phyloP scores from a whole-genome alignment of 2,888 invertebrate species.

The Micropterix aruncella region DNA sequence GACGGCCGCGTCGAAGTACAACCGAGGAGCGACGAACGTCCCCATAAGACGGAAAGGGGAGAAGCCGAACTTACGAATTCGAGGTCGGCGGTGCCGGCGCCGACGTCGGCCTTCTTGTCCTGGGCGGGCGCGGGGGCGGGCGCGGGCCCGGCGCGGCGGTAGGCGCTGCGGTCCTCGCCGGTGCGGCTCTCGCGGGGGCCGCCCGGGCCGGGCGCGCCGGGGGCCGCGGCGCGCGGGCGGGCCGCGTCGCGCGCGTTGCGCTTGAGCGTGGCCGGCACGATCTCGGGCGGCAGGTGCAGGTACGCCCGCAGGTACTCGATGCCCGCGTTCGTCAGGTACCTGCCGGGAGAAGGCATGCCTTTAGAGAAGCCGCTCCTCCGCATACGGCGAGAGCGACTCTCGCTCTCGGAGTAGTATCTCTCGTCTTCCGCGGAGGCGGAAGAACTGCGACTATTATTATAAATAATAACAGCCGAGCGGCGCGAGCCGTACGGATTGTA shows the following conservation, averaged over 20 bases:
- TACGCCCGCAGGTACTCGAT: constrained; percentile 92
- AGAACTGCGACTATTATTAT: no score
- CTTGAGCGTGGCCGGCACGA: constrained; percentile 95
- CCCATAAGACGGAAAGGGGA: no score
- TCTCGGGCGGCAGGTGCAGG: constrained; percentile 95
- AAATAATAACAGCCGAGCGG: no score
- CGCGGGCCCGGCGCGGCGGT: constrained; percentile 62
- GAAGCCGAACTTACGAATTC: constrained; percentile 56
- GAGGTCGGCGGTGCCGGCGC: constrained; percentile 83
- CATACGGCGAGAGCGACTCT: background rate
- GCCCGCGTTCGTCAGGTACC: constrained; percentile 94
- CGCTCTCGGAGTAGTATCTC: background rate
- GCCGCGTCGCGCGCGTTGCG: constrained; percentile 79
- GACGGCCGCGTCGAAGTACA: no score
- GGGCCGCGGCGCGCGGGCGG: constrained; percentile 54
- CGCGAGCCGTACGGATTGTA: no score
- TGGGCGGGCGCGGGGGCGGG: constrained; percentile 43
- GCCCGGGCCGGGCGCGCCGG: constrained; percentile 47
- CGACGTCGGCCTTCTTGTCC: constrained; percentile 96
- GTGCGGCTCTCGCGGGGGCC: constrained; percentile 53
- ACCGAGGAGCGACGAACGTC: no score
- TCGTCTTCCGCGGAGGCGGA: no score
- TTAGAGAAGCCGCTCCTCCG: constrained; percentile 1
- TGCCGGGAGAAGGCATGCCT: constrained; percentile 19
- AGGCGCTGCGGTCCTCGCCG: constrained; percentile 71